phyloP scores from a whole-genome alignment of 2,113 vertebrate species.

The Hyaena hyaena region DNA sequence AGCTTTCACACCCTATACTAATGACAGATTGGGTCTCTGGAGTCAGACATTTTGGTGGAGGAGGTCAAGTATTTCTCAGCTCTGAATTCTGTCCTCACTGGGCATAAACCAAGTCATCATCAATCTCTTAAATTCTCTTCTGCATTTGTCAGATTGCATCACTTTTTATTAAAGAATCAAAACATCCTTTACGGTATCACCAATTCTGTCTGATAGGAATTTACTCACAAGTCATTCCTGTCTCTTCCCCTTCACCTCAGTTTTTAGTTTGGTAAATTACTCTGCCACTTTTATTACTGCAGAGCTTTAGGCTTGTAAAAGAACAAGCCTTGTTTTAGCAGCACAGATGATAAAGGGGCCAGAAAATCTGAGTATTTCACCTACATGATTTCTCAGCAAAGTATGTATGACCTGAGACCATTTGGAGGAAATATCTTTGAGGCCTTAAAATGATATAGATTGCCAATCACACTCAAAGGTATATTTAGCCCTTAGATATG shows the following conservation, averaged over 20 bases:
- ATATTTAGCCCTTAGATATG: background rate
- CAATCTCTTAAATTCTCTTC: background rate
- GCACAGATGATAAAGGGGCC: background rate
- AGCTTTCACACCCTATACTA: background rate
- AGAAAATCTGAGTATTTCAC: constrained; percentile 37
- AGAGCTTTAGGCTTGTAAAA: background rate
- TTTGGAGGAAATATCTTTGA: background rate
- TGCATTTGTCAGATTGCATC: background rate
- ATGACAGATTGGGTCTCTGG: background rate
- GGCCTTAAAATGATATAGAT: constrained; percentile 19
- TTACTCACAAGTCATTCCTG: background rate
- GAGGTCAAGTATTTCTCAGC: background rate
- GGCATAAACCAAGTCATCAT: background rate
- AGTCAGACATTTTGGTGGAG: background rate
- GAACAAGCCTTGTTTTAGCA: background rate
- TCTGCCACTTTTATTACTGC: background rate
- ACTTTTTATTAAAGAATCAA: constrained; percentile 49
- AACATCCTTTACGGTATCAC: constrained; percentile 5
- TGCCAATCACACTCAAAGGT: background rate
- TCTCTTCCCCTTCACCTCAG: background rate
- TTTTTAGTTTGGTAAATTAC: constrained; percentile 13
- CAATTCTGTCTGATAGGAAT: constrained; percentile 2
- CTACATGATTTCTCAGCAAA: background rate
- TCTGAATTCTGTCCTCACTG: constrained; percentile 27
- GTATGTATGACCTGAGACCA: background rate